These are phyloP conservation scores for Scaptomyza montana DNA, from an alignment of 1,140 invertebrate species.

Conservation along the genomic window DNA sequence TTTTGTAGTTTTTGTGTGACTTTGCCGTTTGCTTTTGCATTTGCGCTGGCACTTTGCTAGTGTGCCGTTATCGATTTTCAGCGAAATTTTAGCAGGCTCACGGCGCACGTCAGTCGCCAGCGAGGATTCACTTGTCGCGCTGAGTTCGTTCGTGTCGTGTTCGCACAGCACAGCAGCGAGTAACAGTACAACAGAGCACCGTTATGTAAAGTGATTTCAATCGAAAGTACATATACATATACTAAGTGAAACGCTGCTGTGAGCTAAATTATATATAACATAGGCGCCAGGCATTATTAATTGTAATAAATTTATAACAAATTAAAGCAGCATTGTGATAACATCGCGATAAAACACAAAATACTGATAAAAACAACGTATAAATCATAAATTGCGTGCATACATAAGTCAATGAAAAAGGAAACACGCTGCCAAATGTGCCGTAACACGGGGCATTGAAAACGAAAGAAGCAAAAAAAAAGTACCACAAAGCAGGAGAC, in stretches of 20 bases:
- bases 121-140: constrained; percentile 81
- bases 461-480: constrained; percentile 21
- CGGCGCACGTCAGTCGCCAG: constrained; percentile 75
- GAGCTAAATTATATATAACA: constrained; percentile 18
- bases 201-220: constrained; percentile 66
- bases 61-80: constrained; percentile 78
- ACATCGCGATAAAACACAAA: constrained; percentile 28
- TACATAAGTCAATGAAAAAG: constrained; percentile 28
- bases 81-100: constrained; percentile 75
- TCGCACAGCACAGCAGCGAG: constrained; percentile 66
- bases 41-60: constrained; percentile 31
- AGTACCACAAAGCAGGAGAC: constrained; percentile 46
- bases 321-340: constrained; percentile 47
- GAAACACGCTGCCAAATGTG: constrained; percentile 52
- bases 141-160: constrained; percentile 81
- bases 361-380: constrained; percentile 10
- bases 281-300: constrained; percentile 17
- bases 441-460: constrained; percentile 61
- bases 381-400: constrained; percentile 1
- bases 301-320: constrained; percentile 18
- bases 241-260: constrained; percentile 73
- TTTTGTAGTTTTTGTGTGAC: constrained; percentile 65
- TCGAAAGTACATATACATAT: constrained; percentile 71
- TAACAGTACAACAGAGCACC: constrained; percentile 47
- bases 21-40: constrained; percentile 60